Evolutionary conservation across 2,113 vertebrate genomes (phyloP).

Genomic region (Megaceryle maxima): DNA sequence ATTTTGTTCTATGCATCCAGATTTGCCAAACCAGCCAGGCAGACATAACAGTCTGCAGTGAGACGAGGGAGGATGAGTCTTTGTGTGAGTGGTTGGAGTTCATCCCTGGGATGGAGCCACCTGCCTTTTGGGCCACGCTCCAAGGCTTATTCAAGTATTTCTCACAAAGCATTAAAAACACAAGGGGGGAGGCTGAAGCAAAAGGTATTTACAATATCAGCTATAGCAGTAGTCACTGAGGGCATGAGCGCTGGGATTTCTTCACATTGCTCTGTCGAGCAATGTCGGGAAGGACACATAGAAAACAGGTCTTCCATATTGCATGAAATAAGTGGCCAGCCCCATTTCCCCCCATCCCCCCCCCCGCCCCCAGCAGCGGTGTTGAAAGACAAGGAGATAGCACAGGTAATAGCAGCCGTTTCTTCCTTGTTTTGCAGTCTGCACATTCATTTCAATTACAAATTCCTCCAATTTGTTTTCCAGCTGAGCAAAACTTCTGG

Average conservation of each 20-base stretch:
- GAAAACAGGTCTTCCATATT: neutral
- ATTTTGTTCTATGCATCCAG: neutral
- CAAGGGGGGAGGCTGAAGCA: neutral
- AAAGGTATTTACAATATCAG: neutral
- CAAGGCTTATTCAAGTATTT: neutral
- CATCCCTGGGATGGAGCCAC: neutral
- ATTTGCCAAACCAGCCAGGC: neutral
- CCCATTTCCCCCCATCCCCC: no score
- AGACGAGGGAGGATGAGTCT: neutral
- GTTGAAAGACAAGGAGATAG: neutral
- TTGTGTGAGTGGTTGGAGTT: neutral
- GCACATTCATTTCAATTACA: neutral
- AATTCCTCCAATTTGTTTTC: neutral
- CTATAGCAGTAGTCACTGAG: neutral
- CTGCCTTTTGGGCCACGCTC: neutral
- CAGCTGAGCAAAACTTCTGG: neutral
- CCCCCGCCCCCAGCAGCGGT: neutral
- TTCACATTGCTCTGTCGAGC: neutral
- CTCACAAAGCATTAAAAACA: neutral
- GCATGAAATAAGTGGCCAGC: neutral
- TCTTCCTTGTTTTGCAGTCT: neutral
- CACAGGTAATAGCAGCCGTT: neutral
- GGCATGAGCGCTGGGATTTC: neutral
- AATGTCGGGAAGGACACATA: neutral
- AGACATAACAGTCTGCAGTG: neutral